Percentiles rank a stretch among this genome's conserved stretches.
Evolutionary conservation across 2,113 vertebrate species (phyloP).

Genomic region (Thunnus maccoyii): DNA sequence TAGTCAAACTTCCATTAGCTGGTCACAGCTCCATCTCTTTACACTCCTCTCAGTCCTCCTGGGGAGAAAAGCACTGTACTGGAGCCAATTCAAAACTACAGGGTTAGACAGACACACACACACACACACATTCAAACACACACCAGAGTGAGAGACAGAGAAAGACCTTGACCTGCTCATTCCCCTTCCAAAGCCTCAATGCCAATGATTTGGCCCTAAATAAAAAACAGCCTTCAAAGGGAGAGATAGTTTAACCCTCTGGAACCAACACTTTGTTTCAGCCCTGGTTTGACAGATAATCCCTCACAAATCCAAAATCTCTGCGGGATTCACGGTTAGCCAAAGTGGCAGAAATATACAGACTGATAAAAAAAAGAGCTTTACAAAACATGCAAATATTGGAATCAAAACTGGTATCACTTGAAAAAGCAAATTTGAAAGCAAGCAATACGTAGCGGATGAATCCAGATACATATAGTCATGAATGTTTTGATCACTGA

Average conservation of each 20-base stretch:
- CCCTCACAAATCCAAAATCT: slow-evolving; percentile 73
- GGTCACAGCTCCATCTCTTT: slow-evolving; percentile 67
- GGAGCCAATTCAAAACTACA: slow-evolving; percentile 71
- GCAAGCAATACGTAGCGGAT: background rate
- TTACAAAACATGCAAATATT: slow-evolving; percentile 23
- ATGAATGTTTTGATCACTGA: background rate
- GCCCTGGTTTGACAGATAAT: slow-evolving; percentile 69
- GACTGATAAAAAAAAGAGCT: slow-evolving; percentile 6
- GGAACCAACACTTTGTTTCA: slow-evolving; percentile 73
- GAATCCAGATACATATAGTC: background rate
- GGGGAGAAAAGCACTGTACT: slow-evolving; percentile 66
- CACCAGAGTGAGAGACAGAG: slow-evolving; percentile 10
- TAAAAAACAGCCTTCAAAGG: slow-evolving; percentile 68
- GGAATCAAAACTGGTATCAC: background rate
- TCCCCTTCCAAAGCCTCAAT: slow-evolving; percentile 54
- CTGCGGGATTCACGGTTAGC: slow-evolving; percentile 61
- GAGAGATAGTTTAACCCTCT: slow-evolving; percentile 67
- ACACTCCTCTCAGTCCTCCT: slow-evolving; percentile 61
- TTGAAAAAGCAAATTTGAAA: slow-evolving; percentile 25
- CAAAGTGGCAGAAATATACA: slow-evolving; percentile 62
- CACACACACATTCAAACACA: slow-evolving; percentile 41
- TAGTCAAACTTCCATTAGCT: slow-evolving; percentile 69
- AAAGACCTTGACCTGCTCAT: slow-evolving; percentile 76
- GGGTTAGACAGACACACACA: slow-evolving; percentile 45
- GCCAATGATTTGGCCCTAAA: slow-evolving; percentile 66